Evolutionary conservation across 2,888 invertebrate genomes (phyloP).

Genomic region (Cenopis cana): DNA sequence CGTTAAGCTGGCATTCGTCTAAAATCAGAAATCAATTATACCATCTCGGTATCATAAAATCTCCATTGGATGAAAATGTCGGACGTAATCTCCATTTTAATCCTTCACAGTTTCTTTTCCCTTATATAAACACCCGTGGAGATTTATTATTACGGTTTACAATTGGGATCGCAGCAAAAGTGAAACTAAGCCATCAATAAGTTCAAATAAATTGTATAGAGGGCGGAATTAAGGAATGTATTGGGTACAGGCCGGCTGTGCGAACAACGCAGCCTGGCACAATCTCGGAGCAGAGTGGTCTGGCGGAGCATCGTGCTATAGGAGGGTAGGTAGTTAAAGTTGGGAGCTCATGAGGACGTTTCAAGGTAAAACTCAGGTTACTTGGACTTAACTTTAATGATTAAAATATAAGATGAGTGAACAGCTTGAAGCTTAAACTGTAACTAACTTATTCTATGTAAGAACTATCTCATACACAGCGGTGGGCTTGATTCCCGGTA

Average conservation of each 20-base stretch:
- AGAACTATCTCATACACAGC: no score
- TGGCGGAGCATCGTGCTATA: constrained; percentile 6
- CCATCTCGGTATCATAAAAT: not conserved
- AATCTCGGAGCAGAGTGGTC: constrained; percentile 3
- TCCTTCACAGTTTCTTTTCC: not conserved
- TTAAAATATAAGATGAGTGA: no score
- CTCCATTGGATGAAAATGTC: constrained; percentile 1
- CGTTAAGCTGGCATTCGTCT: constrained; percentile 9
- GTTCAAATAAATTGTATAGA: constrained; percentile 12
- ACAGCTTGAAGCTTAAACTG: no score
- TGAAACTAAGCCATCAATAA: not conserved
- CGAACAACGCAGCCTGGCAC: not conserved
- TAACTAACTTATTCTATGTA: no score
- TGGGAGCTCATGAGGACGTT: no score
- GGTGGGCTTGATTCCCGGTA: no score
- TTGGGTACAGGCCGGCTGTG: constrained; percentile 7
- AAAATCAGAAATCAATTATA: constrained; percentile 19
- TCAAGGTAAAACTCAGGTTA: no score
- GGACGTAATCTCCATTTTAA: not conserved
- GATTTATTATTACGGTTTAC: constrained; percentile 5
- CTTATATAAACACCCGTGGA: no score
- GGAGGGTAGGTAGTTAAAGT: no score
- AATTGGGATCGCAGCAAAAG: constrained; percentile 5
- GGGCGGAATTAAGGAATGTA: constrained; percentile 14
- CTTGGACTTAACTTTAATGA: no score